Percentiles rank a stretch among this genome's conserved stretches.
phyloP scores from a whole-genome alignment of 2,888 invertebrate genomes.

The Hyalella azteca region DNA sequence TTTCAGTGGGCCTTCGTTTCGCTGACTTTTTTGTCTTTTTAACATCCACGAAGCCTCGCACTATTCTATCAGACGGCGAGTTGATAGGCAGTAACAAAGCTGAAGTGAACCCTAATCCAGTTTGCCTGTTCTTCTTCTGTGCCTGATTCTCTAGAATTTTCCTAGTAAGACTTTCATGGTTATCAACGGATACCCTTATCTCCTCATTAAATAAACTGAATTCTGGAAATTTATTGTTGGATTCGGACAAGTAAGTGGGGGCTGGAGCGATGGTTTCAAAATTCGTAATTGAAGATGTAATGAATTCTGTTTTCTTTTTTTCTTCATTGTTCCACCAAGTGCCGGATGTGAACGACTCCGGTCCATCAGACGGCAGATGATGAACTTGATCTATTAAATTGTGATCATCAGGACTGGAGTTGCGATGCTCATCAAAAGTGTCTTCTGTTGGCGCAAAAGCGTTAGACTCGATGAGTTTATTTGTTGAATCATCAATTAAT shows the following conservation, averaged over 20 bases:
- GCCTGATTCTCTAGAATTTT: not conserved
- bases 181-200: not conserved
- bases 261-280: too few relatives aligned
- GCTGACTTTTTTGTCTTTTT: not conserved
- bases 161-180: not conserved
- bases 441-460: not conserved
- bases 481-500: not conserved
- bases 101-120: not conserved
- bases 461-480: not conserved
- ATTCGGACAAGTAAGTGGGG: too few relatives aligned
- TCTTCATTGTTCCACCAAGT: conserved; percentile 24
- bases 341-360: not conserved
- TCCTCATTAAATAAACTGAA: not conserved
- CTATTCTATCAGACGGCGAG: not conserved
- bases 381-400: not conserved
- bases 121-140: not conserved
- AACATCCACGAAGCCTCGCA: not conserved
- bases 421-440: not conserved
- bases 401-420: not conserved
- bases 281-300: too few relatives aligned
- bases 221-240: too few relatives aligned
- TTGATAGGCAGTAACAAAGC: not conserved
- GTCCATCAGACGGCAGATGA: not conserved
- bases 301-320: not conserved
- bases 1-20: too few relatives aligned